Evolutionary conservation across 2,113 vertebrate species (phyloP), one percentile per base, ranked within the genome.

Genomic region (Hoplias malabaricus): DNA sequence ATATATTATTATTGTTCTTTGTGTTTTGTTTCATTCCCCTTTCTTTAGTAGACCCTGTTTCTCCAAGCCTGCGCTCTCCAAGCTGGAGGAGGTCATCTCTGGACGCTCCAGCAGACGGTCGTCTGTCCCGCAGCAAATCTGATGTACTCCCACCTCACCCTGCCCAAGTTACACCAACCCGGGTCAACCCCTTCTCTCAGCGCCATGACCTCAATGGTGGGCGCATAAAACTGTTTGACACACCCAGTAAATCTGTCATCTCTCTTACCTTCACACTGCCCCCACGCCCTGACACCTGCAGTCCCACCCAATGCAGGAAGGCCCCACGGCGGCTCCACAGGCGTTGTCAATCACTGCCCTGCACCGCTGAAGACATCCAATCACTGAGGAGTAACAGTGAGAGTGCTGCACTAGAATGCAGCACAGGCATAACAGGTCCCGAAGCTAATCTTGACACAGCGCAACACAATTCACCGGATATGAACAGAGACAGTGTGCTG

Each of bases 151-250:
- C 91, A 25, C 86, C 11, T 80, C 91, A 0, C 87, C 90, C 5
- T 85, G 86, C 43, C 77, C 43, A 69, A 92, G 93, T 57, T 63
- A 91, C 50, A 0, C 91, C 90, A 0, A 83, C 86, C 0, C 92
- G 95, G 0, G 83, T 98, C 84, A 99, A 98, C 87, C 97, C 96
- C 10, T 99, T 99, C 86, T 98, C 96, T 33, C 93, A 94, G 27
- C 90, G 95, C 3, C 92, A 94, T 77, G 96, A 98, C 88, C 91
- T 98, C 61, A 95, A 95, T 10, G 96, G 96, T 0, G 96, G 96
- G 1, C 92, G 93, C 65, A 96, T 96, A 81, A 99, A 99, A 88
- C 94, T 99, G 62, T 90, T 96, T 0, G 95, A 97, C 86, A 95
- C 93, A 0, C 96, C 95, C 1, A 98, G 94, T 93, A 97, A 95